Base-by-base conservation (phyloP, 1,140 invertebrate species). In the Probaryconus sp. region DNA sequence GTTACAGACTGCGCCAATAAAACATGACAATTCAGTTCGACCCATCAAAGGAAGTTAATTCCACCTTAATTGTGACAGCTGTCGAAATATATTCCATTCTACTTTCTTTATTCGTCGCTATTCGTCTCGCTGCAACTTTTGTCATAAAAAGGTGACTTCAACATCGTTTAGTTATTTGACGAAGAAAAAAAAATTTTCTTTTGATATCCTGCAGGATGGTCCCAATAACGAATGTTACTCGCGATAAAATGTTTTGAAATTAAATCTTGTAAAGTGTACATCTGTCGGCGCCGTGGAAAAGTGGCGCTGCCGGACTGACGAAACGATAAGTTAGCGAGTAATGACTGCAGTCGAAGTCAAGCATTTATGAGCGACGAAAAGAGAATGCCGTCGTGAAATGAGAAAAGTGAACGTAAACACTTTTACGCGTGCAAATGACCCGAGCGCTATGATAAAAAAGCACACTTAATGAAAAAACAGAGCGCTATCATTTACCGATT, bases 21-120 rank as follows among this genome's bases (percentile, higher is more conserved):
- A 75, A 75, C 71, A 68, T 69, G 60, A 69, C 64, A 63, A 75
- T 75, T 68, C 40, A 68, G 65, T 75, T 63, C 26, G 40, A 7
- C 58, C 37, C 51, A 31, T 61, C 65, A 65, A 58, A 71, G 60
- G 58, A 60, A 65, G 38, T 75, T 69, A 75, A 75, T 65, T 16
- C 24, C 45, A 60, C 53, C 21, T 21, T 51, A 71, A 71, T 51
- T 58, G 5, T 51, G 45, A 18, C 28, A 67, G 47, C 43, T 38
- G 18, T 10, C 21, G 17, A 35, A 55, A 60, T 67, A 42, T 51
- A 55, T 55, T 10, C 24, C 9, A 1, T 20, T 50, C 17, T 18
- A 6, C 11, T 24, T 17, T 53, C 38, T 53, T 53, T 47, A 17
- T 33, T 40, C 24, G 11, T 13, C 5, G 2, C 4, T 35, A 13